Base-by-base conservation (phyloP, 2,888 invertebrate species). In the Thyatira batis region DNA sequence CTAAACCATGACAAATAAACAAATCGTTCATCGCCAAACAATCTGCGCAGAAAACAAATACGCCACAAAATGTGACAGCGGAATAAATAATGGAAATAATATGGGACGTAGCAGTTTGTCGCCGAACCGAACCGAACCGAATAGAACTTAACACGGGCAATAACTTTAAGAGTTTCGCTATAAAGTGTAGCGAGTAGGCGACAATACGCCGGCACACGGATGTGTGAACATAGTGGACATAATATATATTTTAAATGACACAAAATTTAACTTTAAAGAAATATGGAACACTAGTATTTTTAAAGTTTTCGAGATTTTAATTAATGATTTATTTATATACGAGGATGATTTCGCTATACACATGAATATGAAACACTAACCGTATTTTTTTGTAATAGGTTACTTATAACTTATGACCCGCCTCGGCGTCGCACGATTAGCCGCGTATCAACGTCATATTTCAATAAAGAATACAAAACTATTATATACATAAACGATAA, bases 81-180 rank as follows among this genome's bases (percentile, higher is more conserved):
- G 21, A 49, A 54, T 52, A 60, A 58, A 58, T 68, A 71, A 69
- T 65, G 59, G 17, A 39, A 39, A 39, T 39, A 39, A 39, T 39
- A 39, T 39, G 39, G 39, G 17, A 39, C 54, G 54, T 52, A 75
- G 69, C 71, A 76, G 73, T 76, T 77, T 69, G 68, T 61, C 59
- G 58, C 56, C 51, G 58, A 13, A 20, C 17, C 5, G 17, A 27
- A n/a, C n/a, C 43, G 43, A 43, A 17, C 43, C 20, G 8, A 4
- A 53, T 57, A 51, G 54, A 57, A 65, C 61, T 62, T 60, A 70
- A 69, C 67, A 64, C 58, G 60, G 28, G 57, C 71, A 65, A 74
- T 80, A 78, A 78, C 73, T 80, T 78, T 71, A 79, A 78, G 69
- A 73, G 72, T 75, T 76, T 69, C 55, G 63, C 72, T 71, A 75